Conservation (phyloP, 2,888 invertebrate species). For the Andricus curvator region DNA sequence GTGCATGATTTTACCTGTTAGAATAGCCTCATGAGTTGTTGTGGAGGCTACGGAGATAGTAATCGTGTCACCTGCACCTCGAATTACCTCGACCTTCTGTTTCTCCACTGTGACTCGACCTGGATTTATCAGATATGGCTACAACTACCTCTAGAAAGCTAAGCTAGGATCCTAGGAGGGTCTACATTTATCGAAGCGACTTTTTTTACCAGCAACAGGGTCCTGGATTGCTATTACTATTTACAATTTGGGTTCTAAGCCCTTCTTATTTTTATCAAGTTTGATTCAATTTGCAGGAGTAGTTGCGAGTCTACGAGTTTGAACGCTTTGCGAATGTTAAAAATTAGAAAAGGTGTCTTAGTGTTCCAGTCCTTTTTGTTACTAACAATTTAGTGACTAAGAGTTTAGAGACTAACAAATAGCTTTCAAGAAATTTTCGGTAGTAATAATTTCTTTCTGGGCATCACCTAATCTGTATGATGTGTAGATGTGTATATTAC, state of each 20-base stretch:
- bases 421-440: background rate
- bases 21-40: conserved; percentile 82
- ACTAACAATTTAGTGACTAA: background rate
- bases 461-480: conserved; percentile 10
- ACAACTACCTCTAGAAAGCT: conserved; percentile 60
- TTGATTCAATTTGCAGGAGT: background rate
- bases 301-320: background rate
- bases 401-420: background rate
- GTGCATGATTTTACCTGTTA: conserved; percentile 80
- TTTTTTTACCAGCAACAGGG: background rate
- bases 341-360: background rate
- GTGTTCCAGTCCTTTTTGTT: background rate
- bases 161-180: conserved; percentile 59
- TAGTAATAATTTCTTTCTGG: background rate
- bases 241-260: background rate
- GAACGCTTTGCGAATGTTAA: background rate
- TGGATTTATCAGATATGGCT: conserved; percentile 72
- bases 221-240: conserved; percentile 3
- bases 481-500: conserved; percentile 60
- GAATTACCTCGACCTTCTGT: conserved; percentile 73
- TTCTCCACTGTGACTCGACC: conserved; percentile 73
- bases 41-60: conserved; percentile 81
- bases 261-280: background rate
- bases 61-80: conserved; percentile 75
- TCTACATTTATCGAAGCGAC: conserved; percentile 9